Conservation (phyloP, 2,113 vertebrate species). For the Catagonus wagneri region DNA sequence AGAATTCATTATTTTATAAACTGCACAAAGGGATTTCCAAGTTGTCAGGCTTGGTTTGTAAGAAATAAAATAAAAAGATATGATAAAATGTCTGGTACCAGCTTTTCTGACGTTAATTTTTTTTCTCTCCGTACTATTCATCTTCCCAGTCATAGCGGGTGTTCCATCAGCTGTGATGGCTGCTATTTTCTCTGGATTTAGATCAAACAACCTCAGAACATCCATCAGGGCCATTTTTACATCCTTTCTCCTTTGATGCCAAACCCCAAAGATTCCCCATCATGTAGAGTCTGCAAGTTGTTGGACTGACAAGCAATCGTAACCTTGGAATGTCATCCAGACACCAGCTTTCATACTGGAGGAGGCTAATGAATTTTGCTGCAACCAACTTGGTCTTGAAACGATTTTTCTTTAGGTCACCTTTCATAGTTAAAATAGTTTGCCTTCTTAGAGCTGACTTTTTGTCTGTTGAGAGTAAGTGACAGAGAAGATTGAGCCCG, state of each 20-base stretch:
- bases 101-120: constrained; percentile 86
- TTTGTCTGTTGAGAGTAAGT: constrained; percentile 48
- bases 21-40: constrained; percentile 82
- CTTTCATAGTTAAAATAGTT: constrained; percentile 85
- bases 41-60: constrained; percentile 83
- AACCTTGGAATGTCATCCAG: constrained; percentile 84
- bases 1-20: constrained; percentile 84
- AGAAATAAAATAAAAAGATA: constrained; percentile 87
- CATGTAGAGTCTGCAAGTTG: constrained; percentile 77
- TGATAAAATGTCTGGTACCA: constrained; percentile 85
- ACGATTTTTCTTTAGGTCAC: constrained; percentile 86
- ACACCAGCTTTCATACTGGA: constrained; percentile 85
- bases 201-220: constrained; percentile 85
- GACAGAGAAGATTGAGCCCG: neutral
- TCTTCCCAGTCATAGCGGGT: constrained; percentile 83
- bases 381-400: constrained; percentile 81
- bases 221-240: constrained; percentile 85
- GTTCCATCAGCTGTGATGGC: constrained; percentile 84
- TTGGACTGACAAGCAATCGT: constrained; percentile 82
- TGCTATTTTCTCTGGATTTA: constrained; percentile 86
- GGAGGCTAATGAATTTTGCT: constrained; percentile 86
- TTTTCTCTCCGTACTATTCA: constrained; percentile 84
- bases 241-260: constrained; percentile 85
- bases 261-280: constrained; percentile 85
- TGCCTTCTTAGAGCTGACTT: constrained; percentile 79